Base-by-base conservation (phyloP, 1,140 invertebrate species). In the Adoxophyes honmai region DNA sequence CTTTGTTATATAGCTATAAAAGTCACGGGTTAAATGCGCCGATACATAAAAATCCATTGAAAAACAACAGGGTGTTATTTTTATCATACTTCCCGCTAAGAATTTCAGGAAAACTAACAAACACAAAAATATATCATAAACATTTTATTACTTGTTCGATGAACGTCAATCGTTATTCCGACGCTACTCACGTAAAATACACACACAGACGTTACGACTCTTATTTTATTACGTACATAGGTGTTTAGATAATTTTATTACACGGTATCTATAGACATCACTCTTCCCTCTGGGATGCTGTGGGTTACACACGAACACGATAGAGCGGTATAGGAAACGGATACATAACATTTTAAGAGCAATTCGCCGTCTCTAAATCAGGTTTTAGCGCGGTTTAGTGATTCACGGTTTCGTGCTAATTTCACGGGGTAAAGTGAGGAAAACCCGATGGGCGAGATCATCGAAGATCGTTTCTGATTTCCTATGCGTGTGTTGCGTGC, bases 131-230 rank as follows among this genome's bases (percentile, higher is more conserved):
- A 11, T 48, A 48, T 48, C 21, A 48, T 28, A 48, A 28, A 48
- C 42, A 48, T 48, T 48, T 48, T 48, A 48, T 48, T 48, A 48
- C 42, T 28, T 33, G 42, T 48, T 48, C 42, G 42, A 48, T 48
- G 18, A 48, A 21, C 21, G 42, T 18, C 42, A 48, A 48, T 48
- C 16, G 42, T 28, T 33, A 13, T 48, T 33, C 42, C 14, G 14
- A 5, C 18, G 21, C 18, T 48, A 48, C 21, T 48, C 42, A 48
- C 42, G 42, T 48, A 48, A 48, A 44, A 33, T 11, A 48, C 11
- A 48, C 42, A 48, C 21, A 48, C 42, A 14, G 11, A 3, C 33
- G 28, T 52, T 52, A 34, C 33, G 13, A 34, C 13, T 35, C 21
- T 35, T 34, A 11, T 35, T 52, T 52, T 52, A 52, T 35, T 16